These are phyloP conservation scores for Diorhabda sublineata DNA, from an alignment of 1,140 invertebrate species.

Conservation along the genomic window DNA sequence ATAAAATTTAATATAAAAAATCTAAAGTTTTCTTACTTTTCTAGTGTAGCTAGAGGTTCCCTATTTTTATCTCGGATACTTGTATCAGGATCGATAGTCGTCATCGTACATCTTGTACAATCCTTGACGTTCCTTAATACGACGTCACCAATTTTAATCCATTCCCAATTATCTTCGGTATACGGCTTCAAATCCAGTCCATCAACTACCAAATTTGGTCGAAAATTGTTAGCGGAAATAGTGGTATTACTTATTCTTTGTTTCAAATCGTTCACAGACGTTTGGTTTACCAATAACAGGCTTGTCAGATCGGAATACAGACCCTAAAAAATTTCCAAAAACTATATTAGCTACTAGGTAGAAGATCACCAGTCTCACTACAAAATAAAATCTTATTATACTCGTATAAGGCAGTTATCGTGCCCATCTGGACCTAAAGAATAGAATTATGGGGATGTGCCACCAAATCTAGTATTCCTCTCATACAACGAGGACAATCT, in stretches of 20 bases:
- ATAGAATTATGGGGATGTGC: too few species aligned
- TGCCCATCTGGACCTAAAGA: too few species aligned
- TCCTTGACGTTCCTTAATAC: conserved; percentile 62
- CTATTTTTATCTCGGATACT: conserved; percentile 49
- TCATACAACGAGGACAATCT: too few species aligned
- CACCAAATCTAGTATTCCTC: too few species aligned
- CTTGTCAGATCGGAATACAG: conserved; percentile 37
- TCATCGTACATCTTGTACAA: conserved; percentile 60
- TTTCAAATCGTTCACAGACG: conserved; percentile 62
- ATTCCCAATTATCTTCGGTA: conserved; percentile 67
- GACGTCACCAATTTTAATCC: conserved; percentile 61
- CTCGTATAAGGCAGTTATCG: too few species aligned
- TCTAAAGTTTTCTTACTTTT: conserved; percentile 39
- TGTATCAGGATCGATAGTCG: conserved; percentile 56
- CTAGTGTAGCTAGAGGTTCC: conserved; percentile 57
- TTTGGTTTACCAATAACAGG: conserved; percentile 55
- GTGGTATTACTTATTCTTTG: conserved; percentile 51
- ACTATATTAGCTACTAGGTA: too few species aligned
- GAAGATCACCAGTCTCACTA: too few species aligned
- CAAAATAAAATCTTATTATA: too few species aligned
- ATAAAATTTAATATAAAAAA: too few species aligned
- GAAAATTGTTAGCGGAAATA: conserved; percentile 56
- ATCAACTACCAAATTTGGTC: conserved; percentile 65
- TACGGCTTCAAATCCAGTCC: conserved; percentile 52
- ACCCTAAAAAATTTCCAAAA: conserved; percentile 27